Evolutionary conservation across 2,113 vertebrate genomes (phyloP), one percentile per base, ranked within the genome.

Genomic region (Hiodon alosoides): DNA sequence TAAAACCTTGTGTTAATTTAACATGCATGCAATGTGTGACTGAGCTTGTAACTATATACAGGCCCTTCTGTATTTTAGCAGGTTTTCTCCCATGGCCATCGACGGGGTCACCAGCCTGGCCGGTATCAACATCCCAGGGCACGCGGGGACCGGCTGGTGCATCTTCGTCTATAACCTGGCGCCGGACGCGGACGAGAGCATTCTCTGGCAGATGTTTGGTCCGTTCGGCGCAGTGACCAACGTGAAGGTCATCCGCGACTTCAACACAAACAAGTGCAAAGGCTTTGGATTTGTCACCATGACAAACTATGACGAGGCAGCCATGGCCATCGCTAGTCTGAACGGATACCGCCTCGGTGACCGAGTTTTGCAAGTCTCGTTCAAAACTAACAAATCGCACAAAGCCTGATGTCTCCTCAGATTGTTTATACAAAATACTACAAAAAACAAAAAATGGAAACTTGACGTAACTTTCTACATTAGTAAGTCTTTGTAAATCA

Each of bases 331-430:
- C 83, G 97, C 96, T 85, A 99, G 97, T 90, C 90, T 98, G 86
- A 99, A 99, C 72, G 97, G 97, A 90, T 99, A 99, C 75, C 96
- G 97, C 79, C 94, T 99, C 5, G 97, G 97, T 77, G 96, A 98
- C 92, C 89, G 97, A 91, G 96, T 99, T 51, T 84, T 98, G 90
- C 97, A 99, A 91, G 97, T 99, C 82, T 99, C 97, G 17, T 99
- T 98, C 90, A 99, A 99, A 93, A 98, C 97, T 87, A 98, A 97
- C 91, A 99, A 99, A 95, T 94, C 95, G 83, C 97, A 98, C 94
- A 99, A 98, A 93, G 95, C 95, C 92, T 98, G 94, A 94, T 79
- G 80, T 89, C 90, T 83, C 89, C 89, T 91, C 89, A 90, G 88
- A 93, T 91, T 91, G 91, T 94, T 31, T 31, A 31, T 31, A 31